Percentiles rank a stretch among this genome's conserved stretches.
Conservation (phyloP, 2,888 invertebrate species). For the Watsonalla cultraria region DNA sequence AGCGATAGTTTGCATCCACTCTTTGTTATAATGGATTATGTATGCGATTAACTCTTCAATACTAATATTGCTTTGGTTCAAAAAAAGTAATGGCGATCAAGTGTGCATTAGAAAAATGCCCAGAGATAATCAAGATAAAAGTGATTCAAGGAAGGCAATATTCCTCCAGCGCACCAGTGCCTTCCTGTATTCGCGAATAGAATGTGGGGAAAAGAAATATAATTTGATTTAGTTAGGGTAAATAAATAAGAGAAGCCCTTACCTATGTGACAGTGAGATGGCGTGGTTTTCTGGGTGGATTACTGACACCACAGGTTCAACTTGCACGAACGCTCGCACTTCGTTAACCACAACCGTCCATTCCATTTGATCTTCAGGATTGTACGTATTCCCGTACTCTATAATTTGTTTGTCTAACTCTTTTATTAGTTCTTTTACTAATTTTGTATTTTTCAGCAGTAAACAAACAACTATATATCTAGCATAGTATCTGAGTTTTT, state of each 20-base stretch:
- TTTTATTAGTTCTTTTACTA: conserved; percentile 93
- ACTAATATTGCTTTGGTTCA: too few species aligned
- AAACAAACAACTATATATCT: conserved; percentile 97
- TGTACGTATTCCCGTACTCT: conserved; percentile 96
- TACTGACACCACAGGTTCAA: conserved; percentile 93
- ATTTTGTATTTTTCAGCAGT: conserved; percentile 93
- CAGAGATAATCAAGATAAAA: too few species aligned
- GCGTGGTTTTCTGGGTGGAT: conserved; percentile 92
- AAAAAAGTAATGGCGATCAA: too few species aligned
- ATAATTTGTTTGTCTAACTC: conserved; percentile 96
- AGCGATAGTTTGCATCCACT: too few species aligned
- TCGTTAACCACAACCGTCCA: conserved; percentile 97
- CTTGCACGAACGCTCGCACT: conserved; percentile 95
- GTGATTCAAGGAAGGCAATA: too few species aligned
- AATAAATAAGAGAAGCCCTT: conserved; percentile 17
- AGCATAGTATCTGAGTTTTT: conserved; percentile 96
- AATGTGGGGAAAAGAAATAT: too few species aligned
- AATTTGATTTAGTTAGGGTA: too few species aligned
- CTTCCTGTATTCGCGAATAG: too few species aligned
- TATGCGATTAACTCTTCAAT: too few species aligned
- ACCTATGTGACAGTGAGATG: conserved; percentile 93
- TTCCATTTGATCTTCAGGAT: conserved; percentile 97
- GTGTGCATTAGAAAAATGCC: too few species aligned
- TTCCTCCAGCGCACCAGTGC: too few species aligned
- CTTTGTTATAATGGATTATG: too few species aligned